A percentile compares a stretch with the other conserved stretches of the same genome.
Evolutionary conservation across 2,888 invertebrate genomes (phyloP).

Genomic region (Drosophila planitibia): DNA sequence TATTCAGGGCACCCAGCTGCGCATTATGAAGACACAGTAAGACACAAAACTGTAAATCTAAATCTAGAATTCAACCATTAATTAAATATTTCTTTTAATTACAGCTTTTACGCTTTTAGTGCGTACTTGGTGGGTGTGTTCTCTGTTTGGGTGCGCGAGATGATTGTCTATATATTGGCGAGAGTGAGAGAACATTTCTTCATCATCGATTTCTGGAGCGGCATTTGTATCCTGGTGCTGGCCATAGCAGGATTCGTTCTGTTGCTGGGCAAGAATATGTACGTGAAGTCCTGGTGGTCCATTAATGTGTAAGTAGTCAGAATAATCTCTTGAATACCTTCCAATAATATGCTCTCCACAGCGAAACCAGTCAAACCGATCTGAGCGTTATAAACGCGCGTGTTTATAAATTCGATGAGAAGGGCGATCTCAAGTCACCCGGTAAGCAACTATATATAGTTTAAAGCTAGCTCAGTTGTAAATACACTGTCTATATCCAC

Average conservation of each 20-base stretch:
- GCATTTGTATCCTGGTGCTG: slow-evolving; percentile 72
- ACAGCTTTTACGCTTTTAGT: slow-evolving; percentile 73
- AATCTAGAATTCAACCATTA: neutral
- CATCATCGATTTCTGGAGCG: slow-evolving; percentile 81
- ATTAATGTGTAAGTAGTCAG: slow-evolving; percentile 72
- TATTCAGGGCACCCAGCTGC: slow-evolving; percentile 69
- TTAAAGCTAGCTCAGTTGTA: neutral
- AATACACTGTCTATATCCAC: neutral
- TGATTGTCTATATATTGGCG: slow-evolving; percentile 75
- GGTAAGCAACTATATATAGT: slow-evolving; percentile 31
- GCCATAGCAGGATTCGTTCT: slow-evolving; percentile 76
- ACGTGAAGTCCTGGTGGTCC: slow-evolving; percentile 78
- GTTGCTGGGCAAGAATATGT: slow-evolving; percentile 73
- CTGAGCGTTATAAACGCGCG: slow-evolving; percentile 72
- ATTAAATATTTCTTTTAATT: neutral
- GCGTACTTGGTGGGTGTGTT: slow-evolving; percentile 71
- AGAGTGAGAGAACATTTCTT: slow-evolving; percentile 75
- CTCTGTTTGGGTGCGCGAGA: slow-evolving; percentile 77
- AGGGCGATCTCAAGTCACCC: slow-evolving; percentile 63
- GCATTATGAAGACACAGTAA: slow-evolving; percentile 74
- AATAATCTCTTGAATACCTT: no score
- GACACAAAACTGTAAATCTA: neutral
- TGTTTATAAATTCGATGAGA: slow-evolving; percentile 73
- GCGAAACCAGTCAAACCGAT: slow-evolving; percentile 71
- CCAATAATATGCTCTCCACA: slow-evolving; percentile 2